Percentiles rank a stretch among this genome's conserved stretches.
These are phyloP conservation scores for Wiebesia pumilae DNA, from an alignment of 1,140 invertebrate genomes.

Conservation along the genomic window DNA sequence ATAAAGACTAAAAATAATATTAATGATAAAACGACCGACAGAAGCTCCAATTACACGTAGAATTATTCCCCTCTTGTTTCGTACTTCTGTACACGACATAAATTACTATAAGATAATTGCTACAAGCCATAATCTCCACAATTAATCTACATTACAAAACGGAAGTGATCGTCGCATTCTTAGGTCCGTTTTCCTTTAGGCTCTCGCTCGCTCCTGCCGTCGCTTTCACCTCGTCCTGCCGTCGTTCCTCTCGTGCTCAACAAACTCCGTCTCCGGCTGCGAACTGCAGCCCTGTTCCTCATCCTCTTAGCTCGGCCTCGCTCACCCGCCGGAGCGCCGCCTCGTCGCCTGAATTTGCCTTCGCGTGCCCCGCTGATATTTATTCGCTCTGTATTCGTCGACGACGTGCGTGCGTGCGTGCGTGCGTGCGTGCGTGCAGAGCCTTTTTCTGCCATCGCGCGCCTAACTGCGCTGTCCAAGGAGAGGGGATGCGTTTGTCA, in stretches of 20 bases:
- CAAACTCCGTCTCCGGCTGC: not conserved
- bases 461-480: not conserved
- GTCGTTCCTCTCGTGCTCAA: not conserved
- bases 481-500: conserved; percentile 17
- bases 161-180: conserved; percentile 33
- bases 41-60: conserved; percentile 27
- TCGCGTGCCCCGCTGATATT: conserved; percentile 18
- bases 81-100: conserved; percentile 39
- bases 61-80: not conserved
- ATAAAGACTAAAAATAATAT: conserved; percentile 10
- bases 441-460: not conserved
- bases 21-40: conserved; percentile 11
- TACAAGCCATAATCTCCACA: conserved; percentile 46
- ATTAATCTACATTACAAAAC: conserved; percentile 45
- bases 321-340: not conserved
- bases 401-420: not conserved
- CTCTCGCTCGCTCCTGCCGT: not conserved
- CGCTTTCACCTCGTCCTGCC: not conserved
- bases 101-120: conserved; percentile 49
- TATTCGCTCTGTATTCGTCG: not conserved
- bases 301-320: not conserved
- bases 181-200: conserved; percentile 1
- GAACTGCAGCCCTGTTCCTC: not conserved
- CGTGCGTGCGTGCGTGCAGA: not conserved
- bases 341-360: conserved; percentile 17